These are phyloP conservation scores for Pseudomyrmex concolor DNA, from an alignment of 1,140 invertebrate genomes.

Conservation along the genomic window DNA sequence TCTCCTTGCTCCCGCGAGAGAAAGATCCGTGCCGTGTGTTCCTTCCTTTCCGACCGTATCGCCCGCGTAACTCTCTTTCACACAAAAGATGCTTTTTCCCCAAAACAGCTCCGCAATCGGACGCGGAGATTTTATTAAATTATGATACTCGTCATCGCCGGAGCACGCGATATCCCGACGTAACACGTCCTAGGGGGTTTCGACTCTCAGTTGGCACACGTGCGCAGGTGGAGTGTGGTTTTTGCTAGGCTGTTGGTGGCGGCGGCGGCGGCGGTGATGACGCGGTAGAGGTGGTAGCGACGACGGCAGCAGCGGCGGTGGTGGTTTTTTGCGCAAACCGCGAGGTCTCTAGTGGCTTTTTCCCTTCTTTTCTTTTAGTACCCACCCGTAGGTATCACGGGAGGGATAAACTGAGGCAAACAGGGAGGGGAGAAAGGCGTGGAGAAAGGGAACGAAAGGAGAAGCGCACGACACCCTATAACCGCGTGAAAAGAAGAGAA, in stretches of 20 bases:
- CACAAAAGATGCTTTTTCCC: neutral
- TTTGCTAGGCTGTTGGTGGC: slow-evolving; percentile 55
- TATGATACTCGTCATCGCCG: slow-evolving; percentile 58
- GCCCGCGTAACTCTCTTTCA: no score
- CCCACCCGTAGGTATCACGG: slow-evolving; percentile 39
- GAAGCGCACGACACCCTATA: slow-evolving; percentile 8
- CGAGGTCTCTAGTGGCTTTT: slow-evolving; percentile 71
- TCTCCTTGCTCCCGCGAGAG: neutral
- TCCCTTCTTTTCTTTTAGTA: slow-evolving; percentile 73
- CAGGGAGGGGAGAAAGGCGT: neutral
- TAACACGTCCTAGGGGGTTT: slow-evolving; percentile 70
- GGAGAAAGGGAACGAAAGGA: neutral
- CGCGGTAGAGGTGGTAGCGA: neutral
- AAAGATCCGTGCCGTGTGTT: no score
- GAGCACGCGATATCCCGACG: slow-evolving; percentile 65
- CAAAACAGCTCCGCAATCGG: slow-evolving; percentile 9
- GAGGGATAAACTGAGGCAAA: neutral
- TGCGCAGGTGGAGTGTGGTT: slow-evolving; percentile 76
- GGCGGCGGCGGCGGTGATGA: neutral
- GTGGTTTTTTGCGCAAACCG: slow-evolving; percentile 70
- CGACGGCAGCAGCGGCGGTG: slow-evolving; percentile 32
- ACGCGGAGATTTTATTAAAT: slow-evolving; percentile 57
- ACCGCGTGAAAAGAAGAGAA: slow-evolving; percentile 49
- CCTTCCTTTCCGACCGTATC: no score
- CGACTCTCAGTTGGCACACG: slow-evolving; percentile 76